These are phyloP conservation scores for Varecia variegata DNA, from an alignment of 2,797 vertebrate genomes.

Conservation along the genomic window DNA sequence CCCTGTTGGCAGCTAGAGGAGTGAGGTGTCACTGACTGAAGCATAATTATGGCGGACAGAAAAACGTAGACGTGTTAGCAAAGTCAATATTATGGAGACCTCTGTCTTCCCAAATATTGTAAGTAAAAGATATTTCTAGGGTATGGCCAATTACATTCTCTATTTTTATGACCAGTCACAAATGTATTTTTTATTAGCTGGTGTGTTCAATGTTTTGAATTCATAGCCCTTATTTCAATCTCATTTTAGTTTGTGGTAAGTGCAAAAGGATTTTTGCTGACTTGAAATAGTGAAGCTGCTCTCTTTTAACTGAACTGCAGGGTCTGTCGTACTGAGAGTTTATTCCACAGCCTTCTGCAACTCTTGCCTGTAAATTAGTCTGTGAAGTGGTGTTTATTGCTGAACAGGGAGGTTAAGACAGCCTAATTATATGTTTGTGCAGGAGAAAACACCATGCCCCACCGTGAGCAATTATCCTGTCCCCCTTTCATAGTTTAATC, in stretches of 20 bases:
- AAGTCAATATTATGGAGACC: slow-evolving; percentile 85
- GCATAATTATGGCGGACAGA: slow-evolving; percentile 71
- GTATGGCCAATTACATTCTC: slow-evolving; percentile 82
- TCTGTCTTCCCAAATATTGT: slow-evolving; percentile 75
- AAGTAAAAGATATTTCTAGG: slow-evolving; percentile 78
- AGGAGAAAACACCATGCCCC: slow-evolving; percentile 84
- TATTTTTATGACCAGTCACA: slow-evolving; percentile 82
- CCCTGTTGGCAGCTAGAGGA: slow-evolving; percentile 54
- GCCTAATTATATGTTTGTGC: slow-evolving; percentile 87
- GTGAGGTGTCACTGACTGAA: slow-evolving; percentile 77
- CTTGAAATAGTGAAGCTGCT: slow-evolving; percentile 83
- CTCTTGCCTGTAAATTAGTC: slow-evolving; percentile 86
- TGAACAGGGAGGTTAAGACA: slow-evolving; percentile 86
- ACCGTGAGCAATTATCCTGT: slow-evolving; percentile 85
- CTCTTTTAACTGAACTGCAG: slow-evolving; percentile 80
- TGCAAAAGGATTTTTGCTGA: slow-evolving; percentile 83
- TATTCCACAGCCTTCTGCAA: slow-evolving; percentile 80
- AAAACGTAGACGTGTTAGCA: slow-evolving; percentile 82
- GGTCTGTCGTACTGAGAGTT: slow-evolving; percentile 67
- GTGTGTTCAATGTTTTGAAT: slow-evolving; percentile 82
- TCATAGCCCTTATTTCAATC: slow-evolving; percentile 81
- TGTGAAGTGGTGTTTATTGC: slow-evolving; percentile 87
- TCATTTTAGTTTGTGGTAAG: slow-evolving; percentile 81
- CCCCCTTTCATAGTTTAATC: slow-evolving; percentile 81
- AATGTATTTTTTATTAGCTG: slow-evolving; percentile 84